These are phyloP conservation scores for Zygogramma bicolorata DNA, from an alignment of 2,888 invertebrate genomes.

Conservation along the genomic window DNA sequence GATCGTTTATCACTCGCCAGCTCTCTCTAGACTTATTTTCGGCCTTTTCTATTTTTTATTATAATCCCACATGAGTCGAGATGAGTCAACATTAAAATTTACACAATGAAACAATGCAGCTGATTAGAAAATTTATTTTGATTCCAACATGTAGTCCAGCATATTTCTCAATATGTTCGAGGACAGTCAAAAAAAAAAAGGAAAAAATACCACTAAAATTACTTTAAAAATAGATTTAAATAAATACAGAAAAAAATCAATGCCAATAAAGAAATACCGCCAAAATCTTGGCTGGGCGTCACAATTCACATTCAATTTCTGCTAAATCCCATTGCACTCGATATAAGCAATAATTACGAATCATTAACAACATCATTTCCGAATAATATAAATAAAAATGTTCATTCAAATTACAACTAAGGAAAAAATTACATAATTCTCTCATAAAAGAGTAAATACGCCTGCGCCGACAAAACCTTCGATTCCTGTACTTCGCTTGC, in stretches of 20 bases:
- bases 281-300: not conserved
- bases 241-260: not conserved
- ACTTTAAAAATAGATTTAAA: not conserved
- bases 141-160: not conserved
- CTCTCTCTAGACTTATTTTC: no score
- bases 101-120: not conserved
- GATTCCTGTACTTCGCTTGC: slow-evolving; percentile 86
- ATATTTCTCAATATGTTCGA: not conserved
- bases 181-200: not conserved
- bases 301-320: slow-evolving; percentile 6
- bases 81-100: no score
- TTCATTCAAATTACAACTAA: slow-evolving; percentile 6
- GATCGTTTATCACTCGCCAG: no score
- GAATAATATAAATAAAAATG: slow-evolving; percentile 35
- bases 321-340: slow-evolving; percentile 13
- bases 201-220: not conserved
- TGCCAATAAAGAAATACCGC: not conserved
- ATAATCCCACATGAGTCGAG: no score
- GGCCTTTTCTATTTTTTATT: no score
- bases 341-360: not conserved
- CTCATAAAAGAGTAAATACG: slow-evolving; percentile 97
- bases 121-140: not conserved
- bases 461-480: slow-evolving; percentile 86
- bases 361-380: slow-evolving; percentile 12
- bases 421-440: slow-evolving; percentile 77